Evolutionary conservation across 2,113 vertebrate species (phyloP).

Genomic region (Tragelaphus scriptus): DNA sequence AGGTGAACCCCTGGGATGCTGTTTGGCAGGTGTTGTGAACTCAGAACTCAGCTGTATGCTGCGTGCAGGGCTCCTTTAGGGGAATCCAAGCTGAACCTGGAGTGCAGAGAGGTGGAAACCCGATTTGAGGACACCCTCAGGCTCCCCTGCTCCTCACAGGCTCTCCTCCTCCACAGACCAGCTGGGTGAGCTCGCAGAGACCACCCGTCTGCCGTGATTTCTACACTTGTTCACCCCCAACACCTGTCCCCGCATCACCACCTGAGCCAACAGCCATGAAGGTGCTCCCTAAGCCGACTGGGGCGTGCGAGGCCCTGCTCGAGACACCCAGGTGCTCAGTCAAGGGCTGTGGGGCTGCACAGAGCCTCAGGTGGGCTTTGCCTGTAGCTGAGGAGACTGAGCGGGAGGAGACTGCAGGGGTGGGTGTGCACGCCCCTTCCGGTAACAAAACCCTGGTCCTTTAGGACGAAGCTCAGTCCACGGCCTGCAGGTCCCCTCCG

Average conservation of each 20-base stretch:
- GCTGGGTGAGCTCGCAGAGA: not conserved
- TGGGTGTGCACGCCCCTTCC: fast-evolving
- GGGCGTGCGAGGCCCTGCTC: not conserved
- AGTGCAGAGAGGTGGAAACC: fast-evolving
- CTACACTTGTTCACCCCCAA: not conserved
- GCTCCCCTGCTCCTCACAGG: not conserved
- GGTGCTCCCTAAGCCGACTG: not conserved
- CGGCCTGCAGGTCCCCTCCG: fast-evolving
- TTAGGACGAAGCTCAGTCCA: not conserved
- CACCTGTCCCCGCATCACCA: not conserved
- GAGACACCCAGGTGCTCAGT: not conserved
- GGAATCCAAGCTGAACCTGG: not conserved
- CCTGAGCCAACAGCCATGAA: not conserved
- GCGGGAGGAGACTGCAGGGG: not conserved
- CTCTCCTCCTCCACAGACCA: not conserved
- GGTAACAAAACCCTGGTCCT: not conserved
- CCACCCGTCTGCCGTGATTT: not conserved
- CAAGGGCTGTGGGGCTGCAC: not conserved
- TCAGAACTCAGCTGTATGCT: not conserved
- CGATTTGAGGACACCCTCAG: fast-evolving
- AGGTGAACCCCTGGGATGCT: no score
- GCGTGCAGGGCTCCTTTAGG: not conserved
- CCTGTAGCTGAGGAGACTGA: not conserved
- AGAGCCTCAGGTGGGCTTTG: not conserved
- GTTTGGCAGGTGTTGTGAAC: not conserved